Evolutionary conservation across 1,140 invertebrate species (phyloP), one percentile per base, ranked within the genome.

Genomic region (Bombus confusus): DNA sequence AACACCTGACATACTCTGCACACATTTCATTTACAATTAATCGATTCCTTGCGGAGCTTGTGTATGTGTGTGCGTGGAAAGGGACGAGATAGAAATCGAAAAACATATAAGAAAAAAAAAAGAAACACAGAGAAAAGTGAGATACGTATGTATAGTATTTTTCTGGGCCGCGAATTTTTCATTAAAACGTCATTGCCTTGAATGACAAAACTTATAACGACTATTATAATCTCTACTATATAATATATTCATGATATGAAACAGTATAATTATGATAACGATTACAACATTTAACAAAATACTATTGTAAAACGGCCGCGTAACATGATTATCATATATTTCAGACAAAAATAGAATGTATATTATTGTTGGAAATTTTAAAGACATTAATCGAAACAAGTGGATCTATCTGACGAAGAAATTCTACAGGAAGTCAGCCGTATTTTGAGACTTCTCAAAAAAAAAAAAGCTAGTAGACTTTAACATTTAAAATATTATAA

Each of bases 381-480:
- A 25, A 37, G 31, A 80, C 57, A 39, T 52, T 52, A 39, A 62
- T 43, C 31, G 47, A n/a, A 43, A 37, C 18, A 25, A 59, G 47
- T 34, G 39, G 10, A 59, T n/a, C 10, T 10, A 80, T 72, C 10
- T n/a, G 71, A 86, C 12, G 69, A 79, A 82, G 73, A 77, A 74
- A 82, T 83, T 82, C 74, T 74, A 76, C 37, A 80, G 69, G 59
- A 66, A 82, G 79, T 85, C 84, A 82, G 62, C 31, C n/a, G 37
- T 82, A 89, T 88, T 88, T 86, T 88, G 34, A 81, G 12, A 88
- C 64, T n/a, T 81, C 37, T 47, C 43, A 31, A 52, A 47, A 52
- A 18, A 52, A 2, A n/a, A 39, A 59, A 25, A 52, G 52, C 59
- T 22, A 31, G 12, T 59, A 41, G 71, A 57, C 31, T 8, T 62